These are phyloP conservation scores for Eretmochelys imbricata DNA, from an alignment of 2,113 vertebrate species.

Conservation along the genomic window DNA sequence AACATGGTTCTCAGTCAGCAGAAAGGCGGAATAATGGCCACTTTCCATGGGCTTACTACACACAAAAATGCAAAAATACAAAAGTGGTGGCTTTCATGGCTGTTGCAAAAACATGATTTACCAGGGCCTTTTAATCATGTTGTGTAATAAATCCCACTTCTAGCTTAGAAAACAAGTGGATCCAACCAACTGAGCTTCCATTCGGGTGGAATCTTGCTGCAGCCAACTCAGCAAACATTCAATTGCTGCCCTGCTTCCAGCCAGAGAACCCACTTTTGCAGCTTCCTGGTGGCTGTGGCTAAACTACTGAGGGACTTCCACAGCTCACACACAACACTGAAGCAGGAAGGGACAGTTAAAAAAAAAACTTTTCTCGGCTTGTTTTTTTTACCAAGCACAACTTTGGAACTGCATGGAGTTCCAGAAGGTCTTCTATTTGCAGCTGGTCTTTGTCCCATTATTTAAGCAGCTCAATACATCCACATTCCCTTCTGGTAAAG, in stretches of 20 bases:
- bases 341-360: not conserved
- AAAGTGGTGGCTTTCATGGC: not conserved
- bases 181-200: not conserved
- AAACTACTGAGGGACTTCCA: conserved; percentile 17
- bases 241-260: not conserved
- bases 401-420: not conserved
- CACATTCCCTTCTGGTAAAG: not conserved
- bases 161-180: not conserved
- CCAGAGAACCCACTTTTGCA: not conserved
- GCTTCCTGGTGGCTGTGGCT: conserved; percentile 25
- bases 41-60: not conserved
- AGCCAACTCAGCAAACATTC: not conserved
- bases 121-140: not conserved
- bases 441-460: not conserved
- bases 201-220: not conserved
- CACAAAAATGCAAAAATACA: not conserved
- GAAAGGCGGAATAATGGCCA: not conserved
- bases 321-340: not conserved
- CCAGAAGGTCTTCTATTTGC: not conserved
- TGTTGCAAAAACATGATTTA: not conserved
- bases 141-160: not conserved
- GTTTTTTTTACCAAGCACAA: not conserved
- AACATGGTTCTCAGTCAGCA: not conserved
- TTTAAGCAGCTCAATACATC: not conserved
- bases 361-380: not conserved